A percentile compares a stretch with the other conserved stretches of the same genome.
These are phyloP conservation scores for Diogma glabrata DNA, from an alignment of 2,888 invertebrate genomes.

Conservation along the genomic window DNA sequence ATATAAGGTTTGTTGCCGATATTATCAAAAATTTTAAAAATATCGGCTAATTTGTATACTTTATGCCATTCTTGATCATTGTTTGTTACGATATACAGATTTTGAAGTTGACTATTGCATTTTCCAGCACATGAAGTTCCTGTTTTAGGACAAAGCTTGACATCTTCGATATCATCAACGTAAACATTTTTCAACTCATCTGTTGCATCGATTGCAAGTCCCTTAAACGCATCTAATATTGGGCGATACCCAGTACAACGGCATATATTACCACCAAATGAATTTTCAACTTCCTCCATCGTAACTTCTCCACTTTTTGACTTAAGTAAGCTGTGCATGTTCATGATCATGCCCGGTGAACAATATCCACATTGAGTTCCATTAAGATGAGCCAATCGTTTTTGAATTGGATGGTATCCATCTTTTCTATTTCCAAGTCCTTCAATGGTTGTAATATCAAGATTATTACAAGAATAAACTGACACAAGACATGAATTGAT, in stretches of 20 bases:
- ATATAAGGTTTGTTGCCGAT: slow-evolving; percentile 41
- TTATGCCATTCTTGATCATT: slow-evolving; percentile 41
- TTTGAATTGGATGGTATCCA: slow-evolving; percentile 54
- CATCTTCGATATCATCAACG: slow-evolving; percentile 41
- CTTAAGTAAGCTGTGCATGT: slow-evolving; percentile 45
- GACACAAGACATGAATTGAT: slow-evolving; percentile 42
- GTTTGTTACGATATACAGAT: slow-evolving; percentile 30
- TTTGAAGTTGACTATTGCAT: slow-evolving; percentile 22
- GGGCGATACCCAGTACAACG: slow-evolving; percentile 52
- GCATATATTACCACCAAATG: slow-evolving; percentile 54
- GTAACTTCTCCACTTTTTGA: slow-evolving; percentile 34
- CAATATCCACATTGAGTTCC: slow-evolving; percentile 60
- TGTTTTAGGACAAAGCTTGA: slow-evolving; percentile 27
- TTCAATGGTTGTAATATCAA: slow-evolving; percentile 55
- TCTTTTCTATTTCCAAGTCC: slow-evolving; percentile 50
- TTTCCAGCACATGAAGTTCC: slow-evolving; percentile 18
- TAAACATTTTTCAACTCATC: no score
- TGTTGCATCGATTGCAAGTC: slow-evolving; percentile 38
- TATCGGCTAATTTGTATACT: slow-evolving; percentile 37
- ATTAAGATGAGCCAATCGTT: slow-evolving; percentile 47
- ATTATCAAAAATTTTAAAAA: slow-evolving; percentile 39
- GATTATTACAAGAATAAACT: slow-evolving; percentile 46
- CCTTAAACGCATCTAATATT: slow-evolving; percentile 44
- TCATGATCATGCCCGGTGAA: slow-evolving; percentile 65
- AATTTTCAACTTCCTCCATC: slow-evolving; percentile 47